Base-by-base conservation (phyloP, 2,113 vertebrate species). In the Zosterops lateralis region DNA sequence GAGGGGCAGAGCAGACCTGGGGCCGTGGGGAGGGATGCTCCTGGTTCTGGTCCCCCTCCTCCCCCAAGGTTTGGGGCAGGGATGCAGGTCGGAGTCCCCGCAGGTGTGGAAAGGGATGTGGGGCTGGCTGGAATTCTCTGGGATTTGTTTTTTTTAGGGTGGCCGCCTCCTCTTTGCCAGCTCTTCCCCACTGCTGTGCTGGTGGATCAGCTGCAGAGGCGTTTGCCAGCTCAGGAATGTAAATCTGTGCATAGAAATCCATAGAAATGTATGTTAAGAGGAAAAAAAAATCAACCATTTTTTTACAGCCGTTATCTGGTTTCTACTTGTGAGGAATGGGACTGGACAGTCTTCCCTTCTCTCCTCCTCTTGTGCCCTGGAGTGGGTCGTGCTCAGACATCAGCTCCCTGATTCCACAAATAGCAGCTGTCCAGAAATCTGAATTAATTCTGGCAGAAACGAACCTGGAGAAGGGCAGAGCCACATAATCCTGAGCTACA, bases 311-410 rank as follows among this genome's bases (percentile, higher is more conserved):
- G 4, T 60, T 26, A 12, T 61, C 34, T 68, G 48, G 25, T 21
- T 77, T 73, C 31, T 40, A 4, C 19, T 32, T 2, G 1, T 20
- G 4, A 0, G 0, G 47, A 73, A 10, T 0, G 0, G 36, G 51
- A 16, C 9, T 2, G 3, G 47, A 15, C 18, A 54, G 15, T 6
- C 1, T 3, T n/a, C 10, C 7, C 3, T 61, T 84, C 38, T 77
- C 42, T 38, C 34, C 34, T 13, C 24, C 15, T n/a, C 40, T 57
- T 15, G 21, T 45, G 20, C 6, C 31, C 20, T 18, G 6, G 65
- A 36, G 56, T 0, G 0, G 53, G n/a, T 64, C 36, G 10, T 6
- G 8, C 58, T 84, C 80, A 58, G 51, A 53, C n/a, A 54, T n/a
- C 36, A 74, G 20, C 34, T 44, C 17, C 57, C 62, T 34, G 31